Conservation (phyloP, 2,888 invertebrate species). For the Lithophane ornitopus region DNA sequence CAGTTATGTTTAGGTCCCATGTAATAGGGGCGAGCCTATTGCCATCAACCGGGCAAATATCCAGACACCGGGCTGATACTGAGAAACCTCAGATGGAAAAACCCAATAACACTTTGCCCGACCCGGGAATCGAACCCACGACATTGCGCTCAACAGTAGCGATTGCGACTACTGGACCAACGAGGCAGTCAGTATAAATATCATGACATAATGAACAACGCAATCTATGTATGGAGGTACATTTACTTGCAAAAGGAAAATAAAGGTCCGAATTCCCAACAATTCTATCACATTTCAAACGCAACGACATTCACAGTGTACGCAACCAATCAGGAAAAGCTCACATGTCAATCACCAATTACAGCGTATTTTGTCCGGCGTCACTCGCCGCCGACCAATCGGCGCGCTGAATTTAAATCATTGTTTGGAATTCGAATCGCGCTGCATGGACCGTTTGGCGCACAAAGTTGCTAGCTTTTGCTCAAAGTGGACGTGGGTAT, state of each 20-base stretch:
- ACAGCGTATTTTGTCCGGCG: conserved; percentile 85
- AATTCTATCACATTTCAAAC: conserved; percentile 71
- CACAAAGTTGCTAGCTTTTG: conserved; percentile 32
- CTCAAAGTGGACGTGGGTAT: not conserved
- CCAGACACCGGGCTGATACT: too few species aligned
- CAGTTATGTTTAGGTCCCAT: too few species aligned
- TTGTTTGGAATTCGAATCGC: conserved; percentile 78
- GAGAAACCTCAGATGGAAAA: too few species aligned
- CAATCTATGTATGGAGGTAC: not conserved
- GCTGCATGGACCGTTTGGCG: conserved; percentile 49
- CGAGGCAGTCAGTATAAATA: too few species aligned
- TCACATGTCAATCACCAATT: conserved; percentile 89
- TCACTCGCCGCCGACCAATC: conserved; percentile 82
- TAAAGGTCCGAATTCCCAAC: conserved; percentile 19
- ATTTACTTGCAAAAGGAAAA: not conserved
- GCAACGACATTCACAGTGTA: conserved; percentile 68
- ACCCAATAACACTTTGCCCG: too few species aligned
- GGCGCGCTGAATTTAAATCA: conserved; percentile 82
- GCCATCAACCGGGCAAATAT: too few species aligned
- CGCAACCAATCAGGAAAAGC: conserved; percentile 84
- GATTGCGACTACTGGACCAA: too few species aligned
- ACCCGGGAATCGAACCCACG: too few species aligned
- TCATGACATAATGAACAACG: too few species aligned
- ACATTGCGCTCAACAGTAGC: too few species aligned
- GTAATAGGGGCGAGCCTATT: too few species aligned